These are phyloP conservation scores for Cirrhinus mrigala DNA, from an alignment of 2,797 vertebrate species.

Conservation along the genomic window DNA sequence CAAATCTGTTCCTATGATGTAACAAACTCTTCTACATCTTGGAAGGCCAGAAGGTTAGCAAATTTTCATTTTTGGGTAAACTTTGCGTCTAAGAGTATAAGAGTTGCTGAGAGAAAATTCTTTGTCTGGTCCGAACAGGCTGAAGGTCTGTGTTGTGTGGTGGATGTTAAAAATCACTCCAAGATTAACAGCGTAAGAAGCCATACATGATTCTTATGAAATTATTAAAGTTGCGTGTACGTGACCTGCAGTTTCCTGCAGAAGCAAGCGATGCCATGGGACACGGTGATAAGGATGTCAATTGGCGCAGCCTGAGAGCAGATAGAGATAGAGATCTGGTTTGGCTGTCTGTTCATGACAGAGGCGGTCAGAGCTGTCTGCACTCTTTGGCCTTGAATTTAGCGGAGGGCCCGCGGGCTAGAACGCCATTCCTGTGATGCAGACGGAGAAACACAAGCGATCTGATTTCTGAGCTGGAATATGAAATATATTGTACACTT, in stretches of 20 bases:
- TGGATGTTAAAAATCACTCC: background rate
- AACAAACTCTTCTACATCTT: too few species aligned
- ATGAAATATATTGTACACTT: background rate
- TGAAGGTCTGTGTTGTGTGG: background rate
- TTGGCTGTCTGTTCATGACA: slow-evolving; percentile 15
- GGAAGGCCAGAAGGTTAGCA: too few species aligned
- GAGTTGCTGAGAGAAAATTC: background rate
- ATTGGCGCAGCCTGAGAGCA: background rate
- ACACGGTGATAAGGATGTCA: background rate
- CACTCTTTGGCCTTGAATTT: slow-evolving; percentile 8
- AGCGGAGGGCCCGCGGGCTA: background rate
- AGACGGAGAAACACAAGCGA: background rate
- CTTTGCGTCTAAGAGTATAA: background rate
- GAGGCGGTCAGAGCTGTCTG: slow-evolving; percentile 4
- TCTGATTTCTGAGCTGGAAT: background rate
- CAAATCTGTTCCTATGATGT: too few species aligned
- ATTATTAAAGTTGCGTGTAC: background rate
- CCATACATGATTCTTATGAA: background rate
- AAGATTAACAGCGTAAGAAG: background rate
- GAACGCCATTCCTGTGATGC: slow-evolving; percentile 10
- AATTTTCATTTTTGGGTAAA: background rate
- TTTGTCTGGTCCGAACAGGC: background rate
- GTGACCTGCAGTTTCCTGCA: background rate
- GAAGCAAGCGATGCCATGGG: slow-evolving; percentile 6
- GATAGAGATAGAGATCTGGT: slow-evolving; percentile 26